Conservation (phyloP, 2,888 invertebrate species). For the Phoenoteleia sp. region DNA sequence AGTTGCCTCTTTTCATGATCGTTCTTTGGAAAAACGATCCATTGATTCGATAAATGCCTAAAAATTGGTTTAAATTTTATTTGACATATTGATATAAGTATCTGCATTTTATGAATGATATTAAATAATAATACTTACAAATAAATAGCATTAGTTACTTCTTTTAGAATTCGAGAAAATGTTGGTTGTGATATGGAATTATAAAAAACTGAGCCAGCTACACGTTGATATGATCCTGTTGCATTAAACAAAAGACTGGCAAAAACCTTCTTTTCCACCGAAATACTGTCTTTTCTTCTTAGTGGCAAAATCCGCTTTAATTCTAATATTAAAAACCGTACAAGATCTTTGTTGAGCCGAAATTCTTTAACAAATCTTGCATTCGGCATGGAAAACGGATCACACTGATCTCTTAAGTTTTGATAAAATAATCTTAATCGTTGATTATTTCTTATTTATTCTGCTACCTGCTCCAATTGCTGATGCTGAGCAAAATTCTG, state of each 20-base stretch:
- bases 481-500: too few species aligned
- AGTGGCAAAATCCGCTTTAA: not conserved
- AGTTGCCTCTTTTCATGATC: too few species aligned
- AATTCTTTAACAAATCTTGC: not conserved
- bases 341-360: not conserved
- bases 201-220: not conserved
- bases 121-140: not conserved
- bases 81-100: too few species aligned
- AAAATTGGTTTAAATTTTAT: too few species aligned
- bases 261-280: not conserved
- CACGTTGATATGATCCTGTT: not conserved
- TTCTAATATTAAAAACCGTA: not conserved
- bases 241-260: not conserved
- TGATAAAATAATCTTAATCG: not conserved
- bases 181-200: not conserved
- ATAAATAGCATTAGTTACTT: not conserved
- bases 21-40: not conserved
- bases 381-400: not conserved
- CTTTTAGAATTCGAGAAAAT: not conserved
- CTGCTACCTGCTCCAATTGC: too few species aligned
- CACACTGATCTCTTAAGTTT: not conserved
- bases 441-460: not conserved
- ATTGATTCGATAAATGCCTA: not conserved
- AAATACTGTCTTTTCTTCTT: not conserved
- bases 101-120: too few species aligned